Percentiles rank a stretch among this genome's conserved stretches.
These are phyloP conservation scores for Cyclina sinensis DNA, from an alignment of 1,140 invertebrate species.

Conservation along the genomic window DNA sequence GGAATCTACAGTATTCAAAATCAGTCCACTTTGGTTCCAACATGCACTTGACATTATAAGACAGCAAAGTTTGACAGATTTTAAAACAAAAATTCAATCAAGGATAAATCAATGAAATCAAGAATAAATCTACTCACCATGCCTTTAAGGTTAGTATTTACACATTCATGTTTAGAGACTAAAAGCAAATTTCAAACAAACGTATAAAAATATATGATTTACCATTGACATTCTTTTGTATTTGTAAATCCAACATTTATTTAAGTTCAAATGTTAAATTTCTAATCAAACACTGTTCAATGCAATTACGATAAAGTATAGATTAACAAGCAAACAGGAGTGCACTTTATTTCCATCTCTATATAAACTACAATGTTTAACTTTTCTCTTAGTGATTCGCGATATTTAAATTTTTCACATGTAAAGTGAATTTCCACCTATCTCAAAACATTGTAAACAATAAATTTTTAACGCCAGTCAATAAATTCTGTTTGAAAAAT, in stretches of 20 bases:
- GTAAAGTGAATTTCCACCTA: slow-evolving; percentile 2
- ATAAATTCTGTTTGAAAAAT: slow-evolving; percentile 1
- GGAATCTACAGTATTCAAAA: no score
- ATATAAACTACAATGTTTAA: neutral
- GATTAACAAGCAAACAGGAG: slow-evolving; percentile 19
- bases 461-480: slow-evolving; percentile 13
- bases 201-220: neutral
- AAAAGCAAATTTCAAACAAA: slow-evolving; percentile 1
- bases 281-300: slow-evolving; percentile 3
- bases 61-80: no score
- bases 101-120: no score
- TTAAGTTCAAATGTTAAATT: slow-evolving; percentile 6
- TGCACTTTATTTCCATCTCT: neutral
- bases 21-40: no score
- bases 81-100: no score
- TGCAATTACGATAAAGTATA: neutral
- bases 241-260: neutral
- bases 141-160: neutral
- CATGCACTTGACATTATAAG: no score
- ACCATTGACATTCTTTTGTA: slow-evolving; percentile 1
- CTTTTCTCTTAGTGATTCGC: neutral
- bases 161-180: neutral
- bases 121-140: no score
- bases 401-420: neutral
- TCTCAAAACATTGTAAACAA: slow-evolving; percentile 30